Evolutionary conservation across 2,113 vertebrate species (phyloP).

Genomic region (Rhegmatorhina hoffmannsi): DNA sequence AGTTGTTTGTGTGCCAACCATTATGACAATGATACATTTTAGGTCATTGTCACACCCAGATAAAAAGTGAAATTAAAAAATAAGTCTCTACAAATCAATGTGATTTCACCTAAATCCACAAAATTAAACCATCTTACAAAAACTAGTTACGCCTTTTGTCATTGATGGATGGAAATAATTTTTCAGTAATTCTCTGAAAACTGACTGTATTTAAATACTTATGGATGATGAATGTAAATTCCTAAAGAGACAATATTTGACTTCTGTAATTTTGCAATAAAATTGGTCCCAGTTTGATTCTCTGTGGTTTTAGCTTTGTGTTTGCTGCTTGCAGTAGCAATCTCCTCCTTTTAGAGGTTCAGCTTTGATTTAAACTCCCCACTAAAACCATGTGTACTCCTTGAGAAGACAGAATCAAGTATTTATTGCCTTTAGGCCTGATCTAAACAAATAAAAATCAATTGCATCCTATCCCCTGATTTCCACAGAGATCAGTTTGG

Average conservation of each 20-base stretch:
- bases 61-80: neutral
- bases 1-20: neutral
- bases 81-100: neutral
- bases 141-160: neutral
- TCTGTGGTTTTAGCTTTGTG: rapidly evolving
- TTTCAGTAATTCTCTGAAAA: neutral
- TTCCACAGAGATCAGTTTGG: neutral
- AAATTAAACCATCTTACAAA: neutral
- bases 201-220: neutral
- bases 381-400: neutral
- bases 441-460: conserved; percentile 25
- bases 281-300: neutral
- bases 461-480: neutral
- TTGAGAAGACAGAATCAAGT: neutral
- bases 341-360: neutral
- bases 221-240: neutral
- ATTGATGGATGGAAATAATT: neutral
- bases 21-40: rapidly evolving
- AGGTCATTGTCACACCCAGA: neutral
- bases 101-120: neutral
- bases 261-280: neutral
- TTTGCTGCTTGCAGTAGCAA: neutral
- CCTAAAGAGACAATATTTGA: neutral
- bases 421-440: conserved; percentile 8
- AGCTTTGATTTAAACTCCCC: neutral